phyloP scores from a whole-genome alignment of 2,888 invertebrate genomes.

The Dryobotodes eremita region DNA sequence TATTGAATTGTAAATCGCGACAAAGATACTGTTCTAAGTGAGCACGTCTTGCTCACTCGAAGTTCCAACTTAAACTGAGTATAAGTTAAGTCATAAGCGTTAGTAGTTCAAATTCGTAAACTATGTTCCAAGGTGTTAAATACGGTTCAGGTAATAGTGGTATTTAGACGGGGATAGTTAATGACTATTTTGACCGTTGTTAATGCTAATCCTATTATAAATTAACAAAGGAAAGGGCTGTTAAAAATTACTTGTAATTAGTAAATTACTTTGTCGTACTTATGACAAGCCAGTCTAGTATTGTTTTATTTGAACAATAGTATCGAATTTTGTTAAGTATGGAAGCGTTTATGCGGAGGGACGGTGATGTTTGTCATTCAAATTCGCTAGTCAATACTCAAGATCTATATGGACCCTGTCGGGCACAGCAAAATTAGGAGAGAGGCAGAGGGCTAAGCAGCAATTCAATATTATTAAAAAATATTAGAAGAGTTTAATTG shows the following conservation, averaged over 20 bases:
- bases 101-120: not conserved
- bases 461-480: no score
- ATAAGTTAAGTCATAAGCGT: no score
- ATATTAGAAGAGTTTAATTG: no score
- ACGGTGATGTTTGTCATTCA: no score
- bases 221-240: not conserved
- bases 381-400: no score
- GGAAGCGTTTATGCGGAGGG: no score
- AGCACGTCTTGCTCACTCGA: constrained; percentile 20
- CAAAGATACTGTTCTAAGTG: not conserved
- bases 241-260: constrained; percentile 6
- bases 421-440: no score
- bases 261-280: not conserved
- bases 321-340: no score
- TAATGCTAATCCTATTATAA: constrained; percentile 12
- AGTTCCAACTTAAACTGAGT: constrained; percentile 16
- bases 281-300: no score
- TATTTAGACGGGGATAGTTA: constrained; percentile 10
- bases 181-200: not conserved
- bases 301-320: no score
- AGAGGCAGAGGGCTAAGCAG: no score
- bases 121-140: not conserved
- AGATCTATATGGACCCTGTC: no score
- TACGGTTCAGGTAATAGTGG: not conserved
- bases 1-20: not conserved